Percentiles rank a stretch among this genome's conserved stretches.
Evolutionary conservation across 2,113 vertebrate genomes (phyloP).

Genomic region (Ursus arctos): DNA sequence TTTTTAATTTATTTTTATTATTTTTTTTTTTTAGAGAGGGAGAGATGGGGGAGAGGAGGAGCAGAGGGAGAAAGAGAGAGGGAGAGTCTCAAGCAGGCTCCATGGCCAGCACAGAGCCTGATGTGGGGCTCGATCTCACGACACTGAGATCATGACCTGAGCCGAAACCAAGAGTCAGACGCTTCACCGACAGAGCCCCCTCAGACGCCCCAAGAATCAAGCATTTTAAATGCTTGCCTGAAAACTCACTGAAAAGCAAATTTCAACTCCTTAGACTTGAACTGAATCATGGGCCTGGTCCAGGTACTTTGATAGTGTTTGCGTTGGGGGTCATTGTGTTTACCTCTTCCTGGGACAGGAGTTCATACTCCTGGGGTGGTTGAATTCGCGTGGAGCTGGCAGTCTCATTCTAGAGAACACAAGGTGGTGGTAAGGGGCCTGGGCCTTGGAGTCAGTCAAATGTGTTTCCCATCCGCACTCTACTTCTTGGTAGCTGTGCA

Average conservation of each 20-base stretch:
- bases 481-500: not conserved
- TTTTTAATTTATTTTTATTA: not conserved
- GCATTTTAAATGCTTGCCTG: not conserved
- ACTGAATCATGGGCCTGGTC: not conserved
- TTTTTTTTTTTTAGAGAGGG: not conserved
- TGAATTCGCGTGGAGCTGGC: not conserved
- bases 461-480: not conserved
- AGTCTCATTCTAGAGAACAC: not conserved
- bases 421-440: not conserved
- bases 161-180: not conserved
- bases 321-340: not conserved
- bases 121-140: not conserved
- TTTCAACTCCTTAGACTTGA: slow-evolving; percentile 11
- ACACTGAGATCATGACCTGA: not conserved
- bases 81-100: not conserved
- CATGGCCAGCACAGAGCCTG: not conserved
- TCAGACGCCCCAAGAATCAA: not conserved
- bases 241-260: slow-evolving; percentile 43
- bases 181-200: not conserved
- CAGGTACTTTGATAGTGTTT: not conserved
- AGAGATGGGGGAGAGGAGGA: not conserved
- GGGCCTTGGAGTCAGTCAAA: not conserved
- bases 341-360: not conserved
- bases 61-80: not conserved
- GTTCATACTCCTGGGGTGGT: not conserved